Conservation (phyloP, 92 coral and sea anemone genomes). For the Micromussa lordhowensis region DNA sequence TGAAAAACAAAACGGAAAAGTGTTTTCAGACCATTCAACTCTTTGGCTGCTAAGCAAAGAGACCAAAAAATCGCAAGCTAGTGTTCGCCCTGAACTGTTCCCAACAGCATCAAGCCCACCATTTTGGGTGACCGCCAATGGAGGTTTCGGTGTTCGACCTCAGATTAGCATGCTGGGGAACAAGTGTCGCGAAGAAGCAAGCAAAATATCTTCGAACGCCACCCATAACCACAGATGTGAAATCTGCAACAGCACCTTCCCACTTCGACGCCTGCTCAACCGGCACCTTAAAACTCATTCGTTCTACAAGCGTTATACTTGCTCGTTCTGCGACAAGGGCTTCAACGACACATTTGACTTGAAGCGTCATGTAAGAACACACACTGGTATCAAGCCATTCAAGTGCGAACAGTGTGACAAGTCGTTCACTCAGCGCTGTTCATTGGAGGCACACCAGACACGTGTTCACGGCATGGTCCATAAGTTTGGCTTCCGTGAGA, state of each 20-base stretch:
- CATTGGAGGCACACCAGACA: constrained; percentile 95
- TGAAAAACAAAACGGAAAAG: constrained; percentile 9
- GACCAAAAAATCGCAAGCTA: not conserved
- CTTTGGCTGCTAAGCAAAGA: constrained; percentile 27
- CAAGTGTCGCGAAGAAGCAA: constrained; percentile 1
- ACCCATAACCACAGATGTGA: constrained; percentile 83
- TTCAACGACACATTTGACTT: constrained; percentile 98
- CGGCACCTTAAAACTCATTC: constrained; percentile 96
- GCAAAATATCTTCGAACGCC: constrained; percentile 13
- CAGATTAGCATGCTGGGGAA: constrained; percentile 2
- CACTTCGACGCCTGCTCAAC: constrained; percentile 91
- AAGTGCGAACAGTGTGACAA: constrained; percentile 93
- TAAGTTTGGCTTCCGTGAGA: constrained; percentile 97
- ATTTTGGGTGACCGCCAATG: constrained; percentile 10
- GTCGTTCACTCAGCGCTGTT: constrained; percentile 97
- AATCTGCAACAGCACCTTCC: constrained; percentile 87
- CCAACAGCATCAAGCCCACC: constrained; percentile 19
- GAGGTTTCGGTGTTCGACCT: not conserved
- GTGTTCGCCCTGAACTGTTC: not conserved
- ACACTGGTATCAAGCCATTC: constrained; percentile 97
- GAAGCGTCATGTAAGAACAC: constrained; percentile 98
- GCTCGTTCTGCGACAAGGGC: constrained; percentile 93
- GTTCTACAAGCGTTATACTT: constrained; percentile 95
- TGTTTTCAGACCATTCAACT: constrained; percentile 17
- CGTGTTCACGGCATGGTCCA: constrained; percentile 96